Evolutionary conservation across 2,888 invertebrate genomes (phyloP).

Genomic region (Drosophila paramelanica): DNA sequence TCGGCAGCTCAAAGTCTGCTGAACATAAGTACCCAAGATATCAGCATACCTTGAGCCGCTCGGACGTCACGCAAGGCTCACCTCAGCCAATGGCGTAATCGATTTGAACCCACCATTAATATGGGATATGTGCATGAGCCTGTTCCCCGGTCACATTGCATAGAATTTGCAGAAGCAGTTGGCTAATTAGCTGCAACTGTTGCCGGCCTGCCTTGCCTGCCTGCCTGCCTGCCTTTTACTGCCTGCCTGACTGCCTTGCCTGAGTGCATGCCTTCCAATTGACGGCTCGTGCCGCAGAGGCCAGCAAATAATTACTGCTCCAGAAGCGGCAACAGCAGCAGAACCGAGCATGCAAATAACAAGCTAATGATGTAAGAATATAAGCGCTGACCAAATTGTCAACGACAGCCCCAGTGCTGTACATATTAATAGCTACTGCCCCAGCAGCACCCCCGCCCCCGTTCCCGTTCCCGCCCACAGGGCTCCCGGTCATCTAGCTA

Average conservation of each 20-base stretch:
- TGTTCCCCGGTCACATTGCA: slow-evolving; percentile 34
- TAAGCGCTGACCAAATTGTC: slow-evolving; percentile 78
- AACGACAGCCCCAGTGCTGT: slow-evolving; percentile 57
- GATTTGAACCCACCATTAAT: slow-evolving; percentile 76
- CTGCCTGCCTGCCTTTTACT: neutral
- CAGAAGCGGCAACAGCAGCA: slow-evolving; percentile 26
- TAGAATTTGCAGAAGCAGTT: slow-evolving; percentile 70
- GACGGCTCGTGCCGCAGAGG: slow-evolving; percentile 71
- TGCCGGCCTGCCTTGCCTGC: slow-evolving; percentile 35
- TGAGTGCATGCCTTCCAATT: slow-evolving; percentile 49
- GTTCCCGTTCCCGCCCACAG: neutral
- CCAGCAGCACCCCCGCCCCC: neutral
- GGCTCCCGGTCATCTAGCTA: slow-evolving; percentile 2
- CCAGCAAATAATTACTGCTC: slow-evolving; percentile 48
- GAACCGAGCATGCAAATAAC: slow-evolving; percentile 70
- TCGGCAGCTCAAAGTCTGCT: slow-evolving; percentile 22
- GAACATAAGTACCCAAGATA: slow-evolving; percentile 3
- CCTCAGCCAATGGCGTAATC: slow-evolving; percentile 70
- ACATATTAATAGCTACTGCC: slow-evolving; percentile 41
- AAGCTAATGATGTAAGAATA: slow-evolving; percentile 76
- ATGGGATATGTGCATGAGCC: slow-evolving; percentile 34
- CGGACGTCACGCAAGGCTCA: slow-evolving; percentile 42
- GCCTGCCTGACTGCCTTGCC: neutral
- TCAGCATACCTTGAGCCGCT: slow-evolving; percentile 20
- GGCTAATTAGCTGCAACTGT: slow-evolving; percentile 79